Base-by-base conservation (phyloP, 2,888 invertebrate species). In the Drosophila tripunctata region DNA sequence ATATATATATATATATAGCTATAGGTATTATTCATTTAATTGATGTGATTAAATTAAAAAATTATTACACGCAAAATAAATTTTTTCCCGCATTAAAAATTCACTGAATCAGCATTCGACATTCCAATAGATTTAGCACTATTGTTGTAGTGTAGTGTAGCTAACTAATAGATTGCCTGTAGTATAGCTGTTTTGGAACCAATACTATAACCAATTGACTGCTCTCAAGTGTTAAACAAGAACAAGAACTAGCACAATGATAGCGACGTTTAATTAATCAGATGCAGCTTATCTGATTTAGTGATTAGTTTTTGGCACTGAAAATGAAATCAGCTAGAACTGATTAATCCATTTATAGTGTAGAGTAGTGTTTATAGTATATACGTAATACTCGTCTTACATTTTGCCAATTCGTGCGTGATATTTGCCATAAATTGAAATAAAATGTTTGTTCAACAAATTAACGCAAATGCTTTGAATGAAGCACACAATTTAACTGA, bases 401-500 rank as follows among this genome's bases (percentile, higher is more conserved):
- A 47, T 35, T 55, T 21, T n/a, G 43, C 15, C 65, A 44, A 35
- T 44, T 64, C 74, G 74, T 73, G 66, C 80, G 80, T 80, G 84
- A 81, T 64, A 66, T 78, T 83, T 80, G 17, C 58, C 65, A 63
- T 48, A 68, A 64, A 79, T 10, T 6, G 14, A 22, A 31, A 10
- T 41, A 21, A 69, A 69, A 81, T 78, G 80, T 80, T 80, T 84
- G 80, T 63, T 67, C 67, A 67, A 76, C 81, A 76, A 80, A 80
- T 81, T 80, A 63, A 61, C 78, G 67, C 81, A 80, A 78, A 73
- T 41, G 67, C 27, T 40, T 12, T 36, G 62, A 80, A 57, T 27
- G 65, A 58, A 50, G 50, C 65, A 60, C 60, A 76, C 73, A 81
- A 76, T 75, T 72, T 74, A 55, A 70, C 61, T 52, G 73, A 73